Evolutionary conservation across 2,797 vertebrate species (phyloP), one percentile per base, ranked within the genome.

Genomic region (Atherinosoma microstoma): DNA sequence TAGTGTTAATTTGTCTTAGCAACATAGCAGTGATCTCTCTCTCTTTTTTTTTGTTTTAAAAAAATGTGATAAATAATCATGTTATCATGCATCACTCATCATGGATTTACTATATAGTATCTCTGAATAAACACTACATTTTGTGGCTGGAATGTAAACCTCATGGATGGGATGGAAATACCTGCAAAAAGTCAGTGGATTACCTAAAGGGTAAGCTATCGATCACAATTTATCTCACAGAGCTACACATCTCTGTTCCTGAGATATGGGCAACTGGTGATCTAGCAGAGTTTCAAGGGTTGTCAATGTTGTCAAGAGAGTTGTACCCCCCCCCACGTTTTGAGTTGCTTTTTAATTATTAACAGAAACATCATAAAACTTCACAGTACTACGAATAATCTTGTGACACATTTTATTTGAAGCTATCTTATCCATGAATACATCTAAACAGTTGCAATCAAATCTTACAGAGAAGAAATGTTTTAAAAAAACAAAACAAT

Each of bases 401-500:
- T 58, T 82, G 68, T 71, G 16, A 47, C n/a, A 47, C 32, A 4
- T 74, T 87, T 84, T 71, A 80, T 86, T 83, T 57, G 12, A 79
- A 9, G 11, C 1, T 36, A 0, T 73, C 79, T 71, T 35, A 76
- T 22, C 24, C 18, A 20, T 36, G 13, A 77, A 78, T 54, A 13
- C 73, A 68, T 67, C 64, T 11, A 73, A 76, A 75, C 29, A 51
- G 20, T 58, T 63, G 1, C 32, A 76, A 76, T 80, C 29, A 74
- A 35, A 64, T 65, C 29, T 58, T 70, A n/a, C 0, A 51, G 22
- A 58, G 68, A 75, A 80, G 60, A 62, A 38, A 64, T 29, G 32
- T 75, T 73, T 72, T 7, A 75, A 71, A 20, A 57, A 56, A 8
- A 15, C 1, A 34, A 73, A 42, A 38, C 20, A n/a, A n/a, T 47